Percentiles rank a stretch among this genome's conserved stretches.
Conservation (phyloP, 2,888 invertebrate species). For the Oxycera nigricornis region DNA sequence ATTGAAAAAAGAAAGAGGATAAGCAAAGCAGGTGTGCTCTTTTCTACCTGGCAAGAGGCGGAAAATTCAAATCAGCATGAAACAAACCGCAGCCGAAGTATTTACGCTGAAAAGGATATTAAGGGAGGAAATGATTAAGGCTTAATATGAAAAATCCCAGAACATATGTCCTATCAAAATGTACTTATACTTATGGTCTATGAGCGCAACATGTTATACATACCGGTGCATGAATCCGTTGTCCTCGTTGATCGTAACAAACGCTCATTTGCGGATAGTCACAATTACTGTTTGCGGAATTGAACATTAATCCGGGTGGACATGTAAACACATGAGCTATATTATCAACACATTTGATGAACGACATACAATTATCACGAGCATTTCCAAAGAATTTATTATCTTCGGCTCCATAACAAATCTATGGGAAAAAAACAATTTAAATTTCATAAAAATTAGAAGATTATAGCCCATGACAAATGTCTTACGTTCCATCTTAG, state of each 20-base stretch:
- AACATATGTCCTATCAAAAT: too few relatives aligned
- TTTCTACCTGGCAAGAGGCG: too few relatives aligned
- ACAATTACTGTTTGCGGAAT: background rate
- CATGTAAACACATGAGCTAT: constrained; percentile 8
- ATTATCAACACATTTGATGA: constrained; percentile 48
- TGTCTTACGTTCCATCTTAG: too few relatives aligned
- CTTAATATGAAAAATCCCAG: too few relatives aligned
- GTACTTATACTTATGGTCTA: too few relatives aligned
- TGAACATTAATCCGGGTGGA: constrained; percentile 24
- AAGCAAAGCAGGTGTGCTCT: too few relatives aligned
- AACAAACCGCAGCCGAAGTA: too few relatives aligned
- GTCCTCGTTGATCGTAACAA: constrained; percentile 19
- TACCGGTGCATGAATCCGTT: constrained; percentile 4
- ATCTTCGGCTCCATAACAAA: background rate
- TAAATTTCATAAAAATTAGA: background rate
- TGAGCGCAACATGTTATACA: background rate
- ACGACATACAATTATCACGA: constrained; percentile 50
- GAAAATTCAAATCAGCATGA: too few relatives aligned
- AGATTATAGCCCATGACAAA: background rate
- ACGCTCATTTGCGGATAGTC: background rate
- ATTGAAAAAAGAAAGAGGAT: too few relatives aligned
- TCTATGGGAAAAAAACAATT: background rate
- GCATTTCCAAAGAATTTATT: constrained; percentile 49
- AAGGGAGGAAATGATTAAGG: too few relatives aligned
- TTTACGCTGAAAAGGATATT: too few relatives aligned